Evolutionary conservation across 2,113 vertebrate genomes (phyloP), one percentile per base, ranked within the genome.

Genomic region (Ictalurus punctatus): DNA sequence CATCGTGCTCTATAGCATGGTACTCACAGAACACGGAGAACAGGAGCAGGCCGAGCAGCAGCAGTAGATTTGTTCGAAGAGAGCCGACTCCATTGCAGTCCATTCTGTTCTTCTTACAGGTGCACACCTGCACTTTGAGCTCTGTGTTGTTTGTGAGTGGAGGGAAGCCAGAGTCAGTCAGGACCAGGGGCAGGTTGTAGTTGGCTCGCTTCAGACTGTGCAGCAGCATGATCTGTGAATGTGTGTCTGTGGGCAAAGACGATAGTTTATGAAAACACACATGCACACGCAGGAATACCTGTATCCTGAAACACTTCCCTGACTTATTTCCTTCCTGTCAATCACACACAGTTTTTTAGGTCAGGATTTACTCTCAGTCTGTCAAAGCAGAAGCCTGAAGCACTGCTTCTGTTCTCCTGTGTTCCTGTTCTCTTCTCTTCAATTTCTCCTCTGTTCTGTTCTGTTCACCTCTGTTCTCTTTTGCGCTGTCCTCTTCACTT

Each of bases 101-200:
- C 96, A 98, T 97, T 97, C 94, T 97, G 96, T 95, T 96, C 94
- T 98, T 99, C 95, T 96, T 99, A 92, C 98, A 99, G 96, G 97
- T 97, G 86, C 98, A 99, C 93, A 99, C 98, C 90, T 99, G 98
- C 89, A 99, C 95, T 92, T 97, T 98, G 93, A 99, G 95, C 93
- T 99, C 98, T 40, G 97, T 98, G 95, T 91, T 96, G 94, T 97
- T 99, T 87, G 96, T 97, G 94, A 99, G 95, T 84, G 98, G 97
- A 0, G 98, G 98, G 21, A 96, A 96, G 30, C 98, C 98, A 7
- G 98, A 97, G 94, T 99, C 98, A 17, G 97, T 98, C 95, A 99
- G 98, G 94, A 97, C 93, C 95, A 99, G 93, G 10, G 98, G 98
- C 88, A 99, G 95, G 93, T 97, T 97, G 95, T 99, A 99, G 94